These are phyloP conservation scores for Arrhopalites spinosus DNA, from an alignment of 2,888 invertebrate genomes.

Conservation along the genomic window DNA sequence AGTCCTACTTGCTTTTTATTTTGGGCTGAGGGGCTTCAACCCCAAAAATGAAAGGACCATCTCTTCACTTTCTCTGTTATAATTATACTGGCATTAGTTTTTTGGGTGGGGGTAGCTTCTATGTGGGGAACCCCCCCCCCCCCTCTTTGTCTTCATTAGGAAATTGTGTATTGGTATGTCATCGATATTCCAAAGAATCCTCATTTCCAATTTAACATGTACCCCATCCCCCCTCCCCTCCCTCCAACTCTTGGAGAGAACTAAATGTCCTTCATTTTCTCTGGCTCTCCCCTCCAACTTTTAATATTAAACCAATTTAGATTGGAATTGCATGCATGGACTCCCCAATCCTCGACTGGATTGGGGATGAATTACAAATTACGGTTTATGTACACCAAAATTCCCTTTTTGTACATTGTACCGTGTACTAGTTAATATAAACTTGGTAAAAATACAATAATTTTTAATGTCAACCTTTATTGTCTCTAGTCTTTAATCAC, in stretches of 20 bases:
- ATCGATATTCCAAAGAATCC: slow-evolving; percentile 28
- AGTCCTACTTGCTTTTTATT: too few relatives aligned
- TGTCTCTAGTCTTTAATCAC: not conserved
- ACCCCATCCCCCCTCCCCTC: not conserved
- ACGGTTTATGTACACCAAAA: not conserved
- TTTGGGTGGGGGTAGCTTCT: not conserved
- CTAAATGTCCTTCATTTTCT: too few relatives aligned
- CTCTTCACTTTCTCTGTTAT: slow-evolving; percentile 10
- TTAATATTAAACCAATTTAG: not conserved
- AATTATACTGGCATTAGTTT: slow-evolving; percentile 37
- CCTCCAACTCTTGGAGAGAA: too few relatives aligned
- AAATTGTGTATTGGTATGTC: slow-evolving; percentile 34
- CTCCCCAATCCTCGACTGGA: not conserved
- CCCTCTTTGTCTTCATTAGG: slow-evolving; percentile 36
- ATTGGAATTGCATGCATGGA: not conserved
- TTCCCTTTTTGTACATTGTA: too few relatives aligned
- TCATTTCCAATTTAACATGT: not conserved
- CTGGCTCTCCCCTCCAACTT: not conserved
- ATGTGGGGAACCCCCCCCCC: not conserved
- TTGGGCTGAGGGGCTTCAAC: too few relatives aligned
- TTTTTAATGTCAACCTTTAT: too few relatives aligned
- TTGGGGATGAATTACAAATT: not conserved
- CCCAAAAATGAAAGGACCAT: slow-evolving; percentile 3
- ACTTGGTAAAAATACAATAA: too few relatives aligned
- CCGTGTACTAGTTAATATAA: too few relatives aligned